Evolutionary conservation across 2,113 vertebrate genomes (phyloP).

Genomic region (Crotalus tigris): DNA sequence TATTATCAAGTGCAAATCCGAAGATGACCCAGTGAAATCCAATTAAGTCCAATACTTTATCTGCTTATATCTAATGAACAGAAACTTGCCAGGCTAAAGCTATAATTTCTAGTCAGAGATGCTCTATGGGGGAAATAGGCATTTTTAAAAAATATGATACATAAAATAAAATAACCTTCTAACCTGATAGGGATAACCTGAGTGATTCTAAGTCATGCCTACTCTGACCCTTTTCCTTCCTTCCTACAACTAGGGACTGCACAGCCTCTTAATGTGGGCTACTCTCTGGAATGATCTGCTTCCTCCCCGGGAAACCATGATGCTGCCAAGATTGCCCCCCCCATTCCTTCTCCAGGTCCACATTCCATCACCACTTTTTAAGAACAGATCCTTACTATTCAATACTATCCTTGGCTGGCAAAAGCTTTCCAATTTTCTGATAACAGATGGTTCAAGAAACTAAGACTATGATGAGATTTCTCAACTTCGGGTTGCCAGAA

Average conservation of each 20-base stretch:
- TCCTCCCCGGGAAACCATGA: neutral
- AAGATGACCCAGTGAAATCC: neutral
- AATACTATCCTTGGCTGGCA: neutral
- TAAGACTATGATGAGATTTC: constrained; percentile 16
- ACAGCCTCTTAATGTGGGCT: neutral
- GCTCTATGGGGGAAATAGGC: neutral
- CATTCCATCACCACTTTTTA: neutral
- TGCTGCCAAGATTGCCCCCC: neutral
- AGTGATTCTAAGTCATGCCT: neutral
- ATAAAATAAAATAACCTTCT: neutral
- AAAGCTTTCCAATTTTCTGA: neutral
- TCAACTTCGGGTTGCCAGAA: neutral
- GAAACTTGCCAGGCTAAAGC: neutral
- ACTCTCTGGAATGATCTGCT: neutral
- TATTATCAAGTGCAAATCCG: neutral
- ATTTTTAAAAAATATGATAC: neutral
- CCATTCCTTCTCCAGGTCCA: neutral
- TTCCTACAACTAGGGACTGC: neutral
- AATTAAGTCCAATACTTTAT: neutral
- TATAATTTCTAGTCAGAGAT: neutral
- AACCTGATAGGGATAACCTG: neutral
- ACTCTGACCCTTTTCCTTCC: neutral
- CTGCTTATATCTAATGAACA: neutral
- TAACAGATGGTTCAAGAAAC: constrained; percentile 20
- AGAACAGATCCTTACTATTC: neutral